A percentile compares a stretch with the other conserved stretches of the same genome.
phyloP scores from a whole-genome alignment of 2,888 invertebrate genomes.

The Tortrix viridana region DNA sequence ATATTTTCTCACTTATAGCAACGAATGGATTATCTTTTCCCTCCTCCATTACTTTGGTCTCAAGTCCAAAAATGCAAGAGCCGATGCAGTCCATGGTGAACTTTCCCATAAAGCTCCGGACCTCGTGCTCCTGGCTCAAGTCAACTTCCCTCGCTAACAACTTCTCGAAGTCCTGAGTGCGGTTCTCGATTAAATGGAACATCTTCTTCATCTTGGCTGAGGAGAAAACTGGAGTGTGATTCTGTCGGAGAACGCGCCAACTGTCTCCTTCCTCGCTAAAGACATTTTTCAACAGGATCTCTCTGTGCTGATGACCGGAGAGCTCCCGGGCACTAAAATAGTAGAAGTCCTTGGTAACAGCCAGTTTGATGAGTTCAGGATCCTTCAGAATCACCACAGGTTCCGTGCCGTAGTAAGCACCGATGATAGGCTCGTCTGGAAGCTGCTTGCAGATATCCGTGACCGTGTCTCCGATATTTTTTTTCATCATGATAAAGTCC shows the following conservation, averaged over 20 bases:
- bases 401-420: slow-evolving; percentile 64
- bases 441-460: slow-evolving; percentile 57
- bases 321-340: slow-evolving; percentile 64
- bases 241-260: slow-evolving; percentile 67
- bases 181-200: slow-evolving; percentile 63
- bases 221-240: slow-evolving; percentile 64
- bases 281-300: slow-evolving; percentile 53
- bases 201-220: slow-evolving; percentile 68
- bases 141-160: slow-evolving; percentile 51
- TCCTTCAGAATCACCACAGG: slow-evolving; percentile 64
- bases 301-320: slow-evolving; percentile 52
- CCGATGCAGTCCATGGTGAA: slow-evolving; percentile 66
- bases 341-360: slow-evolving; percentile 64
- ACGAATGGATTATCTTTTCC: slow-evolving; percentile 52
- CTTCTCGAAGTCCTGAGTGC: slow-evolving; percentile 51
- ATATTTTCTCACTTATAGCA: slow-evolving; percentile 40
- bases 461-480: slow-evolving; percentile 45
- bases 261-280: slow-evolving; percentile 60
- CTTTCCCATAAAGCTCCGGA: slow-evolving; percentile 50
- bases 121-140: slow-evolving; percentile 46
- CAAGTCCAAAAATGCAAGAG: slow-evolving; percentile 63
- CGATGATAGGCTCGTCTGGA: slow-evolving; percentile 58
- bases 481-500: slow-evolving; percentile 52
- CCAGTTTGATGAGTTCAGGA: slow-evolving; percentile 58
- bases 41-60: slow-evolving; percentile 55